Evolutionary conservation across 2,888 invertebrate species (phyloP).

Genomic region (Acrobasis suavella): DNA sequence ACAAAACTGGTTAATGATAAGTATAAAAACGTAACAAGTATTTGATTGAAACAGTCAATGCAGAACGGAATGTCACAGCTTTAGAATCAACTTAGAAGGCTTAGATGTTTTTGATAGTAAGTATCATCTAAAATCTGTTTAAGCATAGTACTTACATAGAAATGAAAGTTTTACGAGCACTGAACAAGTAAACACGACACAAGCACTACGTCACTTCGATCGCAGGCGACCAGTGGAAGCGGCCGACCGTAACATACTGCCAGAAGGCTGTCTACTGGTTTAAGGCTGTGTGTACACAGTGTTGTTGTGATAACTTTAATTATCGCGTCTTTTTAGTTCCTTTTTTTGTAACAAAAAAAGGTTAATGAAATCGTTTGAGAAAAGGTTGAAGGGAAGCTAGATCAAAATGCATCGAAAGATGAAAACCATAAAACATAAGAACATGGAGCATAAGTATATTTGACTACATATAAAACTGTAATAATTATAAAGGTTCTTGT

Average conservation of each 20-base stretch:
- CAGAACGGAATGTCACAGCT: neutral
- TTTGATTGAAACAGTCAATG: neutral
- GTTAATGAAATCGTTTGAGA: no score
- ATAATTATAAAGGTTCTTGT: no score
- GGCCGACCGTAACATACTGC: conserved; percentile 18
- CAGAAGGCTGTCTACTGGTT: conserved; percentile 7
- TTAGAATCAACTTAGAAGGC: no score
- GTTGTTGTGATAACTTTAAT: neutral
- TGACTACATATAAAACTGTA: no score
- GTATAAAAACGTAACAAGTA: neutral
- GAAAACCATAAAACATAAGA: no score
- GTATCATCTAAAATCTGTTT: neutral
- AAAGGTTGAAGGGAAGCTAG: no score
- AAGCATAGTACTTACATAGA: neutral
- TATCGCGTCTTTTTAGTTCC: neutral
- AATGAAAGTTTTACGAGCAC: conserved; percentile 4
- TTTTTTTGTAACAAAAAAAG: no score
- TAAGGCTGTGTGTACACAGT: conserved; percentile 17
- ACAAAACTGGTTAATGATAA: conserved; percentile 7
- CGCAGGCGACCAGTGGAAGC: conserved; percentile 7
- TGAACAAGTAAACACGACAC: neutral
- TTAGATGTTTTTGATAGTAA: no score
- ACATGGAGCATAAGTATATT: no score
- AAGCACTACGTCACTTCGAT: neutral
- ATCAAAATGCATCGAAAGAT: no score